A percentile compares a stretch with the other conserved stretches of the same genome.
These are phyloP conservation scores for Drosophila serrata DNA, from an alignment of 1,140 invertebrate species.

Conservation along the genomic window DNA sequence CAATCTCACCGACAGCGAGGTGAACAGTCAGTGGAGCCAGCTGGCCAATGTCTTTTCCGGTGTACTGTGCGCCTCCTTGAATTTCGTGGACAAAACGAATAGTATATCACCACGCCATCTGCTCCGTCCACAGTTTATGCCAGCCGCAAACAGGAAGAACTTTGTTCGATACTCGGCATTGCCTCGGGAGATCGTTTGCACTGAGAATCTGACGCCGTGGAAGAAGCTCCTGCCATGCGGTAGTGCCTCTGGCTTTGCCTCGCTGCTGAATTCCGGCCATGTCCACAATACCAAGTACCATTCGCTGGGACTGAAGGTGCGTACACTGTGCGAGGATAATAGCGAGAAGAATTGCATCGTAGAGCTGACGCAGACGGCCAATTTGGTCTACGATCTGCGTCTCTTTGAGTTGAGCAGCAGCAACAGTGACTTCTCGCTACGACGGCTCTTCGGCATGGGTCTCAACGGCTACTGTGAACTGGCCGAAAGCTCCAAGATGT, in stretches of 20 bases:
- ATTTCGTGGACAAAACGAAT: slow-evolving; percentile 96
- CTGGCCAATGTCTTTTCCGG: slow-evolving; percentile 96
- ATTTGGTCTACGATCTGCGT: slow-evolving; percentile 93
- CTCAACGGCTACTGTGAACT: slow-evolving; percentile 92
- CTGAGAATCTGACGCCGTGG: slow-evolving; percentile 99
- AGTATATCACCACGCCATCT: slow-evolving; percentile 94
- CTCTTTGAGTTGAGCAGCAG: slow-evolving; percentile 86
- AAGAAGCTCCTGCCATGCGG: slow-evolving; percentile 98
- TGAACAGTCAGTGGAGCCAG: slow-evolving; percentile 94
- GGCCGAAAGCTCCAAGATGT: slow-evolving; percentile 91
- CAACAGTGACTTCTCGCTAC: slow-evolving; percentile 92
- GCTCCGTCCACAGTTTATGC: slow-evolving; percentile 90
- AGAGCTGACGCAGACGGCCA: slow-evolving; percentile 93
- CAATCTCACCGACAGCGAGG: slow-evolving; percentile 85
- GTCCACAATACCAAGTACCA: slow-evolving; percentile 98
- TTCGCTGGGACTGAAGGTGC: slow-evolving; percentile 94
- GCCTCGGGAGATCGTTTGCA: slow-evolving; percentile 98
- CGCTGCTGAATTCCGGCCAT: slow-evolving; percentile 95
- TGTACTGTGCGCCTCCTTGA: slow-evolving; percentile 97
- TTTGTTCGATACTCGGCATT: slow-evolving; percentile 91
- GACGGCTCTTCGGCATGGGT: slow-evolving; percentile 94
- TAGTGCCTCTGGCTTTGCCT: slow-evolving; percentile 93
- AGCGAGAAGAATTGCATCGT: slow-evolving; percentile 88
- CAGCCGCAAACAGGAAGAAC: slow-evolving; percentile 86
- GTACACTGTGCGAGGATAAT: slow-evolving; percentile 90